These are phyloP conservation scores for Oncorhynchus nerka DNA, from an alignment of 2,113 vertebrate genomes.

Conservation along the genomic window DNA sequence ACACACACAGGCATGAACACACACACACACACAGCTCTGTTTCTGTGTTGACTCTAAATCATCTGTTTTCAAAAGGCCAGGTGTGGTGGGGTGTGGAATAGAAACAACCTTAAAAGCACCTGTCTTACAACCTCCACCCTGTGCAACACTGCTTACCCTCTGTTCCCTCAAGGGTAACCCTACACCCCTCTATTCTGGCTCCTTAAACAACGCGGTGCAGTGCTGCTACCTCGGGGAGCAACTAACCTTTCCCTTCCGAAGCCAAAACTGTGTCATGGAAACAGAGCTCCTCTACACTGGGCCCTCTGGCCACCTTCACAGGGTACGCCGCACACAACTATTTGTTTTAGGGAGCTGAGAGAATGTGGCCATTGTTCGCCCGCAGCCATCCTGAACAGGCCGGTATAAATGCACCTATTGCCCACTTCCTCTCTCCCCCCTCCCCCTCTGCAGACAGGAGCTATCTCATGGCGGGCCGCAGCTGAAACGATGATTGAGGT, in stretches of 20 bases:
- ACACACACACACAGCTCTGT: background rate
- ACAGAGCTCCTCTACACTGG: constrained; percentile 1
- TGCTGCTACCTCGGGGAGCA: constrained; percentile 37
- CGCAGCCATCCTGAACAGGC: constrained; percentile 70
- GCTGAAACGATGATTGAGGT: constrained; percentile 67
- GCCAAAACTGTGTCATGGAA: background rate
- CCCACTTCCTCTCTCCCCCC: constrained; percentile 13
- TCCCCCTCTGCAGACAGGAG: constrained; percentile 61
- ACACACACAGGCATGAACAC: constrained; percentile 17
- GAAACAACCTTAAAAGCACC: constrained; percentile 41
- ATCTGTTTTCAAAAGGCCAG: constrained; percentile 46
- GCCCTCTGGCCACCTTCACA: constrained; percentile 46
- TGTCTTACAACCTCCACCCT: constrained; percentile 26
- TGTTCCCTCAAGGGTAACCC: background rate
- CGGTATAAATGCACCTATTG: constrained; percentile 75
- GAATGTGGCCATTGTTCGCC: constrained; percentile 80
- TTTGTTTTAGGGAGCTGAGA: constrained; percentile 72
- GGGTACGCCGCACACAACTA: constrained; percentile 63
- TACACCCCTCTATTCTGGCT: constrained; percentile 45
- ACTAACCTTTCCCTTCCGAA: constrained; percentile 14
- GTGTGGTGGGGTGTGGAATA: constrained; percentile 42
- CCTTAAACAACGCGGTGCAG: constrained; percentile 28
- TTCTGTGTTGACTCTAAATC: background rate
- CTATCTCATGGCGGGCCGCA: constrained; percentile 61
- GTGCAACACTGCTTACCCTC: constrained; percentile 11